These are phyloP conservation scores for Parnassius smintheus DNA, from an alignment of 2,888 invertebrate species.

Conservation along the genomic window DNA sequence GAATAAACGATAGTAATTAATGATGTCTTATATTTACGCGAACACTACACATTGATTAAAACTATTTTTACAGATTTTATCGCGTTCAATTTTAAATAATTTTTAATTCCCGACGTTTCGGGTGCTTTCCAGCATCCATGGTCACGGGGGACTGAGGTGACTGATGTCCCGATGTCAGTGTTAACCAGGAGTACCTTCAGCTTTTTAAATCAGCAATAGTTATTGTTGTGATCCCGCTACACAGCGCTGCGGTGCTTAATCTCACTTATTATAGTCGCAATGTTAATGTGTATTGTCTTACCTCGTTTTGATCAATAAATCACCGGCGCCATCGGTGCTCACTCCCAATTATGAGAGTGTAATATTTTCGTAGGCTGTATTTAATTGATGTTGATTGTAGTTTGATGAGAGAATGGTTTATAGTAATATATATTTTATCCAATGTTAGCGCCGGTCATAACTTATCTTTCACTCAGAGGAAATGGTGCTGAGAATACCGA, in stretches of 20 bases:
- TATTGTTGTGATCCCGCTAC: conserved; percentile 69
- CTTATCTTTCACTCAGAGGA: conserved; percentile 10
- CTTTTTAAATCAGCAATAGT: no score
- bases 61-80: no score
- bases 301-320: conserved; percentile 68
- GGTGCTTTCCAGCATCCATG: no score
- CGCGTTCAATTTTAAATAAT: no score
- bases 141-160: no score
- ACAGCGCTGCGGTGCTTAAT: conserved; percentile 74
- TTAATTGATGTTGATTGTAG: conserved; percentile 20
- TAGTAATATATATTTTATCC: conserved; percentile 8
- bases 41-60: no score
- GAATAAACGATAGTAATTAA: no score
- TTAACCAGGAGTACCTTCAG: no score
- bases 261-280: conserved; percentile 60
- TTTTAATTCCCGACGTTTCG: no score
- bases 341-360: conserved; percentile 25
- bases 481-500: neutral
- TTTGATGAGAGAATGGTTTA: conserved; percentile 12
- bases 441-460: conserved; percentile 14
- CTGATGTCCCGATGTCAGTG: no score
- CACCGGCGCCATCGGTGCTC: conserved; percentile 53
- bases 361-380: conserved; percentile 34
- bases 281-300: conserved; percentile 72
- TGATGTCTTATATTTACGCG: no score